Base-by-base conservation (phyloP, 2,113 vertebrate genomes). In the Myotis brandtii region DNA sequence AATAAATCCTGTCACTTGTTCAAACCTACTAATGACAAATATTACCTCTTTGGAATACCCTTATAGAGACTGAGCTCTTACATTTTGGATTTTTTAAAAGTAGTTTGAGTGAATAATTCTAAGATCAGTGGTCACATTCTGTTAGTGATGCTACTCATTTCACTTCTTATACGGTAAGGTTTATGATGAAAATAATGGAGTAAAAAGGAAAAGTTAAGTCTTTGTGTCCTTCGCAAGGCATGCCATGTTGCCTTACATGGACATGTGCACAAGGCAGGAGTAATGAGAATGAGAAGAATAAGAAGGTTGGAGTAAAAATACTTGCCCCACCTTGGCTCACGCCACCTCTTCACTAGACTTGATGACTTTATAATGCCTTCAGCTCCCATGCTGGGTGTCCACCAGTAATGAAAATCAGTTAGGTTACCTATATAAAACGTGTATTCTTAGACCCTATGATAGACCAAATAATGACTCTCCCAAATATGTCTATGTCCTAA, bases 1-100 rank as follows among this genome's bases (percentile, higher is more conserved):
- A 95, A 89, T 73, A 85, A 91, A 83, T 66, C 43, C 34, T 82
- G 64, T 69, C 66, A 90, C 79, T 73, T 93, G 62, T 72, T 86
- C 46, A 67, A 75, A 91, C 3, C 12, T 54, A 62, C 23, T 4
- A n/a, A 91, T 37, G 82, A 59, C 25, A 94, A n/a, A 30, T 30
- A 48, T 52, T 91, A 40, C 69, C 27, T 93, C 72, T 90, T 92
- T 21, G 56, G 54, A 69, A 83, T 43, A 93, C 0, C 11, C n/a
- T 77, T 72, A 89, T 73, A 72, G 77, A 82, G 81, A 34, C 46
- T 66, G 59, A 91, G 17, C 2, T 70, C 32, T 81, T 72, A 50
- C 9, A 23, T 46, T 83, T 54, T 59, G 16, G 30, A 34, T 54
- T 95, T 91, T 91, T 27, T 91, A 1, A 67, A 96, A 92, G 70